Evolutionary conservation across 2,888 invertebrate genomes (phyloP), one percentile per base, ranked within the genome.

Genomic region (Osmoderma eremita): DNA sequence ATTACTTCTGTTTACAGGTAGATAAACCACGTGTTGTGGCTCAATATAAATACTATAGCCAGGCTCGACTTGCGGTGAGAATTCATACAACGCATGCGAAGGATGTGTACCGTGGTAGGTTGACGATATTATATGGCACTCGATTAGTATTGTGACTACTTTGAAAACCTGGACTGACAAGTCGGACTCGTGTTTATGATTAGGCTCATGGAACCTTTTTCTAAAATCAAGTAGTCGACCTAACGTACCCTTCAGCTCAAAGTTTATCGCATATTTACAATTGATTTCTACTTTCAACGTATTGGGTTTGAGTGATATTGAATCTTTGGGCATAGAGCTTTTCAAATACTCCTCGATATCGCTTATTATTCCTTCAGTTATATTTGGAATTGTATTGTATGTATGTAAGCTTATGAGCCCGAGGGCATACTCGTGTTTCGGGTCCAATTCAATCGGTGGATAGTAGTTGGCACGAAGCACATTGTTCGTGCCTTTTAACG

Each of bases 1-100:
- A 12, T 22, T 6, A 8, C n/a, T 24, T 51, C 17, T 58, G 24
- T 58, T 64, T 5, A 63, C 17, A 24, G 67, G 67, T 20, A 69
- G 38, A 45, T 69, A 67, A 2, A 69, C 10, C 8, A 77, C 72
- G 70, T 76, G 76, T 67, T 58, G 67, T 3, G 78, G 78, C 12
- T 73, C 73, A 68, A 79, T 79, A 54, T 76, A 71, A 39, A 79
- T 75, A 72, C 77, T 76, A 76, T 75, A 80, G 6, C 80, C 79
- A 15, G 78, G 76, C 17, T 73, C 71, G 10, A 76, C 76, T 38
- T 70, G 69, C 3, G 76, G 75, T 13, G 74, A 76, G 73, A 80
- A 80, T 64, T 64, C 67, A 3, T 77, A 77, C 72, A 13, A 70
- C 36, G 67, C 75, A 77, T 54, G 70, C 13, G 58, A 50, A 0